A percentile compares a stretch with the other conserved stretches of the same genome.
These are phyloP conservation scores for Amphiduros pacificus DNA, from an alignment of 2,888 invertebrate genomes.

Conservation along the genomic window DNA sequence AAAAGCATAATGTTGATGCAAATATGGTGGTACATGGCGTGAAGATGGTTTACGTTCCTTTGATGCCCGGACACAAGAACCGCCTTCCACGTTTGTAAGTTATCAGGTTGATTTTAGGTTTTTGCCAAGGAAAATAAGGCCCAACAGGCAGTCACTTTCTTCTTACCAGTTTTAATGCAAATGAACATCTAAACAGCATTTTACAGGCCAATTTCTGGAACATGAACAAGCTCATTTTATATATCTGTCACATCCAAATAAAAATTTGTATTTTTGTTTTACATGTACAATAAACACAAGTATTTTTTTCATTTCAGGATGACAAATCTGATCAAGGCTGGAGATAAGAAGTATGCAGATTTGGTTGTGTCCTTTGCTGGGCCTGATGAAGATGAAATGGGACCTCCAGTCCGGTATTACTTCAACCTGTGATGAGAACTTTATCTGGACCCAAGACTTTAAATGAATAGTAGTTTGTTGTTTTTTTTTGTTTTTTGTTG, in stretches of 20 bases:
- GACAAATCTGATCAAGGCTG: slow-evolving; percentile 47
- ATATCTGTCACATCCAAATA: too few species aligned
- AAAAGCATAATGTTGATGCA: slow-evolving; percentile 44
- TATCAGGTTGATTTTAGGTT: neutral
- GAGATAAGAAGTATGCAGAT: slow-evolving; percentile 47
- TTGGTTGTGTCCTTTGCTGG: slow-evolving; percentile 48
- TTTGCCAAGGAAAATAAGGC: neutral
- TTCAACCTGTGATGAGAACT: neutral
- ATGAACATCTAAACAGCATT: too few species aligned
- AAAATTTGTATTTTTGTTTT: too few species aligned
- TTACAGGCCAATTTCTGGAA: too few species aligned
- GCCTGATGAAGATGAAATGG: slow-evolving; percentile 27
- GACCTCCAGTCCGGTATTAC: slow-evolving; percentile 30
- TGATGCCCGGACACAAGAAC: slow-evolving; percentile 56
- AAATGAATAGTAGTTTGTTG: too few species aligned
- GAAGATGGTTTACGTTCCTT: slow-evolving; percentile 57
- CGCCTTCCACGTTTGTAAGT: slow-evolving; percentile 52
- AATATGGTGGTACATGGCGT: slow-evolving; percentile 55
- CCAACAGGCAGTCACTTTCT: neutral
- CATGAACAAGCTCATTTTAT: too few species aligned
- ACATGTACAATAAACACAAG: too few species aligned
- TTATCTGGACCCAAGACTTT: too few species aligned
- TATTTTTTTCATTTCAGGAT: slow-evolving; percentile 39
- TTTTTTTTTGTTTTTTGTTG: too few species aligned
- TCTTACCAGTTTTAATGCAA: too few species aligned